These are phyloP conservation scores for Arbacia lixula DNA, from an alignment of 53 echinoderm and acorn worm genomes.

Conservation along the genomic window DNA sequence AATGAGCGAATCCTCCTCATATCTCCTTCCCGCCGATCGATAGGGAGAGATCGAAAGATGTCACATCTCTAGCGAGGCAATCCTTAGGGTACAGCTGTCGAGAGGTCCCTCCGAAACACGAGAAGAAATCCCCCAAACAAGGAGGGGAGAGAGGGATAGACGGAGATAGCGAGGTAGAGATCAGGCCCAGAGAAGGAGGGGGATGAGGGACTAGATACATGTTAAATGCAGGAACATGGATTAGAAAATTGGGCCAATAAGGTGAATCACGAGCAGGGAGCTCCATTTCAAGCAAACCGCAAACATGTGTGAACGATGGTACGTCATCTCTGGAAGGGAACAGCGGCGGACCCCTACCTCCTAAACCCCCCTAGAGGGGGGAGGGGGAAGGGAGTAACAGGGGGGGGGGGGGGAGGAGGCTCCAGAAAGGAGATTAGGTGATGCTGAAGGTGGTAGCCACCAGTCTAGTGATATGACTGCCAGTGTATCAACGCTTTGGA, in stretches of 20 bases:
- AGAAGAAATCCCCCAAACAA: no score
- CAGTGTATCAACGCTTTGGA: no score
- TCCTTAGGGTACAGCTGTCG: constrained; percentile 39
- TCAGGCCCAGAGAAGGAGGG: background rate
- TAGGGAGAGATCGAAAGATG: constrained; percentile 43
- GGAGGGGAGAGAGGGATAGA: background rate
- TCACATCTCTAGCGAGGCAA: constrained; percentile 33
- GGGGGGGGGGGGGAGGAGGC: no score
- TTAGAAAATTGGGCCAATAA: constrained; percentile 24
- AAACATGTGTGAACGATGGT: background rate
- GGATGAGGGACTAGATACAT: constrained; percentile 43
- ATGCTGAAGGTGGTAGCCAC: no score
- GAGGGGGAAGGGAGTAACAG: no score
- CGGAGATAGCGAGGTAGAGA: background rate
- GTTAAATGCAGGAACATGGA: constrained; percentile 37
- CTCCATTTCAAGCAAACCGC: background rate
- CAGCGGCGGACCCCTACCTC: background rate
- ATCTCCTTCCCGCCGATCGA: constrained; percentile 27
- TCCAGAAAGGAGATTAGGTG: no score
- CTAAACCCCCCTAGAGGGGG: no score
- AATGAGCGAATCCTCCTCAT: constrained; percentile 28
- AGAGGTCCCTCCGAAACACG: constrained; percentile 15
- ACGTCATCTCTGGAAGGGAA: background rate
- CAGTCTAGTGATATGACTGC: no score
- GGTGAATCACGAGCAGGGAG: background rate